phyloP scores from a whole-genome alignment of 2,888 invertebrate species.

The Salpingus planirostris region DNA sequence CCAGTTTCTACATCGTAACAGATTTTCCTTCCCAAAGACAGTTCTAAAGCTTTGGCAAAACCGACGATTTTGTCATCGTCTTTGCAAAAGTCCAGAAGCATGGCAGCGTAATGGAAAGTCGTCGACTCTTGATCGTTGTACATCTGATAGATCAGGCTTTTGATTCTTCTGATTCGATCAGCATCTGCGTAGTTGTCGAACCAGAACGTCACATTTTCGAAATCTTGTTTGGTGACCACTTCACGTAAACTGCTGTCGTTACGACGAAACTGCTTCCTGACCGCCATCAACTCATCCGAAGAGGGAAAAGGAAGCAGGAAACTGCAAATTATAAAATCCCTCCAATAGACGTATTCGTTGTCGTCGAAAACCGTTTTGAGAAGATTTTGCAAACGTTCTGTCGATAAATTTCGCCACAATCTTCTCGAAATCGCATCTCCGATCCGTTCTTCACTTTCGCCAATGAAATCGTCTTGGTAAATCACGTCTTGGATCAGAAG shows the following conservation, averaged over 20 bases:
- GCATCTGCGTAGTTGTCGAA: slow-evolving; percentile 32
- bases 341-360: slow-evolving; percentile 53
- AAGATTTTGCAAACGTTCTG: slow-evolving; percentile 24
- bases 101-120: slow-evolving; percentile 52
- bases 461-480: slow-evolving; percentile 25
- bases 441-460: slow-evolving; percentile 20
- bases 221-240: slow-evolving; percentile 35
- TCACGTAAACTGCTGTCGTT: slow-evolving; percentile 41
- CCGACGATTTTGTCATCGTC: slow-evolving; percentile 46
- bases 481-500: slow-evolving; percentile 42
- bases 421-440: slow-evolving; percentile 21
- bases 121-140: slow-evolving; percentile 42
- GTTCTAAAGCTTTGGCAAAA: slow-evolving; percentile 48
- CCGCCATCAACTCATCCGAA: slow-evolving; percentile 45
- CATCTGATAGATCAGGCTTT: slow-evolving; percentile 50
- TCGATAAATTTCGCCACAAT: slow-evolving; percentile 36
- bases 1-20: slow-evolving; percentile 46
- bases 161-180: slow-evolving; percentile 41
- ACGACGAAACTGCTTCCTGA: slow-evolving; percentile 44
- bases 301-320: slow-evolving; percentile 49
- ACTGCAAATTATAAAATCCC: slow-evolving; percentile 55
- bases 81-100: slow-evolving; percentile 57
- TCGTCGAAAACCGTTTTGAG: slow-evolving; percentile 47
- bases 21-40: slow-evolving; percentile 47
- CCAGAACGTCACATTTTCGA: slow-evolving; percentile 36